phyloP scores from a whole-genome alignment of 2,797 vertebrate species.

The Alcedo atthis region DNA sequence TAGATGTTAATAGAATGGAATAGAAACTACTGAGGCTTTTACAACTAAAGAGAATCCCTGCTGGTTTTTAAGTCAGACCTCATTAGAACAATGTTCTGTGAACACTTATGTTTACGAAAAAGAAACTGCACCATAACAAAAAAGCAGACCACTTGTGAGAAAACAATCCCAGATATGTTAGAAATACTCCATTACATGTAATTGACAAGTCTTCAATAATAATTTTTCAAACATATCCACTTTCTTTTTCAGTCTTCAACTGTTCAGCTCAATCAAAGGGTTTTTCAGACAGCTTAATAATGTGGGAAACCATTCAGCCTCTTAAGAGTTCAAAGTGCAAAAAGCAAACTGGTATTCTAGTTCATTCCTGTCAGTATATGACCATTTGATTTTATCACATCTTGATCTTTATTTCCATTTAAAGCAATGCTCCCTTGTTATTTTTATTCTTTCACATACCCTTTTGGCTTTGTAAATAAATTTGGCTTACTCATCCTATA shows the following conservation, averaged over 20 bases:
- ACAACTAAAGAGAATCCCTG: not conserved
- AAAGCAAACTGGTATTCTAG: not conserved
- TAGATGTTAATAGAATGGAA: not conserved
- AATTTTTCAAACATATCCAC: not conserved
- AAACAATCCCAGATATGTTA: not conserved
- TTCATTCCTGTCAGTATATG: not conserved
- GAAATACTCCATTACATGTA: not conserved
- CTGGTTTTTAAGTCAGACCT: not conserved
- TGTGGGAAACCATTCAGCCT: not conserved
- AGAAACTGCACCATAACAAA: not conserved
- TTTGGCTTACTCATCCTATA: not conserved
- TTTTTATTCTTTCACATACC: not conserved
- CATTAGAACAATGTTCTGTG: not conserved
- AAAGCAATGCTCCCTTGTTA: not conserved
- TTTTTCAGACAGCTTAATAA: not conserved
- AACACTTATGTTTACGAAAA: not conserved
- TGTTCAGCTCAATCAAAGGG: not conserved
- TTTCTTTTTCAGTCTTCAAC: not conserved
- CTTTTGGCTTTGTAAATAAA: not conserved
- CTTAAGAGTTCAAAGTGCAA: not conserved
- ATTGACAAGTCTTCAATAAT: not conserved
- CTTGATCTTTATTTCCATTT: not conserved
- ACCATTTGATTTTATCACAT: not conserved
- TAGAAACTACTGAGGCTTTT: not conserved
- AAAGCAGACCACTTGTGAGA: not conserved